Base-by-base conservation (phyloP, 2,797 vertebrate species). In the Setipinna tenuifilis region DNA sequence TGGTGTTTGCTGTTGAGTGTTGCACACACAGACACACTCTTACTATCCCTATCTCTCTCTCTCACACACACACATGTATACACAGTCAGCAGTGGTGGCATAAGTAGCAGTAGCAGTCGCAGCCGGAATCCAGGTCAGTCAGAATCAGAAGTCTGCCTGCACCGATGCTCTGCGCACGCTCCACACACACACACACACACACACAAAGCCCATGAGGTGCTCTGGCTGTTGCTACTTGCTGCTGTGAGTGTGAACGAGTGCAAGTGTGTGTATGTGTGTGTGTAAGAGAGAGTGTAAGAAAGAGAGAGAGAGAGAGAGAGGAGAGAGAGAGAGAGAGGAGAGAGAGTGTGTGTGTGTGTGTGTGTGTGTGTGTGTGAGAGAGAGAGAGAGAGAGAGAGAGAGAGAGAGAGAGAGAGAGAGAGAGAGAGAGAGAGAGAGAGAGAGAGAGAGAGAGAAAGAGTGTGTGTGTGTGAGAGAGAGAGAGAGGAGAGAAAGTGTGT, bases 121-220 rank as follows among this genome's bases (percentile, higher is more conserved):
- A 91, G 91, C 87, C 90, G 83, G 82, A 92, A 95, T 94, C 90
- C 94, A 94, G 94, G 94, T 95, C 94, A 95, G 90, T 86, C 88
- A 7, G 89, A 17, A 35, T 25, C 68, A 21, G 28, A 31, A 44
- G 71, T 44, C 68, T 75, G 28, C 28, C 68, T 75, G 71, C 19
- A 71, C 11, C 68, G 3, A 16, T 44, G 71, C 9, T 28, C 28
- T 35, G 28, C 23, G 12, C 62, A 14, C 28, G 71, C 28, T 35
- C 28, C 89, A 90, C 92, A 93, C 91, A 58, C 89, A 81, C 6
- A 54, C 50, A 54, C 50, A 54, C 89, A 90, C 92, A 93, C 91
- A 58, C 89, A 78, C 5, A 87, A 88, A 89, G 92, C 91, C 93
- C 91, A 87, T 46, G 91, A 92, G 93, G 92, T 88, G 31, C 83